These are phyloP conservation scores for Lordiphosa collinella DNA, from an alignment of 1,140 invertebrate genomes.

Conservation along the genomic window DNA sequence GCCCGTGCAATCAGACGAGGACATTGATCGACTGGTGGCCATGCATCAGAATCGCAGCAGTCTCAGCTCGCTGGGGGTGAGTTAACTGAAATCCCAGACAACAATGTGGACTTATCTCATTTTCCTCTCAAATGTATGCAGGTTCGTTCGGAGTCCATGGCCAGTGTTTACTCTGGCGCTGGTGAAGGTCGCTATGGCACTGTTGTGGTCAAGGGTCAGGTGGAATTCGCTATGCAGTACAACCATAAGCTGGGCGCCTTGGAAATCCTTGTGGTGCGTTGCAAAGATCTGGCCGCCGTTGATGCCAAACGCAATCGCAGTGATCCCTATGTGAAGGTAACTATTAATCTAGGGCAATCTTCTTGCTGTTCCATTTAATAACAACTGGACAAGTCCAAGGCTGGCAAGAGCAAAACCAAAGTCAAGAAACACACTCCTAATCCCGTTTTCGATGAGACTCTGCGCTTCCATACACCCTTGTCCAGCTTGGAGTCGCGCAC, in stretches of 20 bases:
- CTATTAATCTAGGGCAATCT: neutral
- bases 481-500: constrained; percentile 93
- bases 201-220: constrained; percentile 94
- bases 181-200: constrained; percentile 94
- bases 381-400: constrained; percentile 96
- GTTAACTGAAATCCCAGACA: constrained; percentile 35
- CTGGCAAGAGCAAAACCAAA: constrained; percentile 97
- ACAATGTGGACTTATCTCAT: neutral
- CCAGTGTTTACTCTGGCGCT: constrained; percentile 95
- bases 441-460: constrained; percentile 95
- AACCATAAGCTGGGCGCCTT: constrained; percentile 94
- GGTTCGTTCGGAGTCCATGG: constrained; percentile 95
- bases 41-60: constrained; percentile 83
- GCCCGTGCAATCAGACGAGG: constrained; percentile 83
- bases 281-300: constrained; percentile 93
- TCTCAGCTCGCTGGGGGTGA: constrained; percentile 83
- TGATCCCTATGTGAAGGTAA: constrained; percentile 87
- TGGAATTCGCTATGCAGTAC: constrained; percentile 95
- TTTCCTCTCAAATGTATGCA: constrained; percentile 65
- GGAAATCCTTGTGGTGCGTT: constrained; percentile 93
- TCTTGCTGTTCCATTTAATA: neutral
- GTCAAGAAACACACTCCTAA: constrained; percentile 97
- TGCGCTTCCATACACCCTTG: constrained; percentile 93
- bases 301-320: constrained; percentile 94
- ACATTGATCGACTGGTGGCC: constrained; percentile 84